Percentiles rank a stretch among this genome's conserved stretches.
These are phyloP conservation scores for Taphrorychus bicolor DNA, from an alignment of 2,888 invertebrate species.

Conservation along the genomic window DNA sequence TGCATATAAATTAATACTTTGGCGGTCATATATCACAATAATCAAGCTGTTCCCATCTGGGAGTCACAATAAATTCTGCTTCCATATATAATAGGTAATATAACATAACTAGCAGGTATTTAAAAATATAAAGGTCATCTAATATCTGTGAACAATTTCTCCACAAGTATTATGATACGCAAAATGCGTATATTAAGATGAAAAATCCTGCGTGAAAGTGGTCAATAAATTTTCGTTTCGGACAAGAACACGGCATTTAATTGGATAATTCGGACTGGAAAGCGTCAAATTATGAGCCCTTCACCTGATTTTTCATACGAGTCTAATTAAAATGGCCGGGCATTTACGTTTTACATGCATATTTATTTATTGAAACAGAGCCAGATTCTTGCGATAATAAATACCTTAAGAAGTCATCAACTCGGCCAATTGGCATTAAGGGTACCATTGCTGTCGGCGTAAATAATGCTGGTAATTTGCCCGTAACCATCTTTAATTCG, in stretches of 20 bases:
- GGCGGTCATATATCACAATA: not conserved
- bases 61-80: not conserved
- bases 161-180: not conserved
- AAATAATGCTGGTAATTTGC: not conserved
- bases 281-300: constrained; percentile 28
- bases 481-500: not conserved
- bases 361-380: not conserved
- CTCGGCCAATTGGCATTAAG: not conserved
- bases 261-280: constrained; percentile 40
- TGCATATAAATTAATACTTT: not conserved
- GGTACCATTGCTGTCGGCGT: not conserved
- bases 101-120: not conserved
- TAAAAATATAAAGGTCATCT: not conserved
- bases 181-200: not conserved
- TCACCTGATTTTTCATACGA: constrained; percentile 19
- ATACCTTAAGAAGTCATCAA: not conserved
- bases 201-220: constrained; percentile 44
- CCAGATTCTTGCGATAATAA: not conserved
- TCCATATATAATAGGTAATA: not conserved
- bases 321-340: constrained; percentile 14
- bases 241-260: constrained; percentile 42
- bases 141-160: not conserved
- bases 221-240: constrained; percentile 46
- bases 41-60: not conserved
- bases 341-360: not conserved